Conservation (phyloP, 2,888 invertebrate genomes). For the Drosophila rellima region DNA sequence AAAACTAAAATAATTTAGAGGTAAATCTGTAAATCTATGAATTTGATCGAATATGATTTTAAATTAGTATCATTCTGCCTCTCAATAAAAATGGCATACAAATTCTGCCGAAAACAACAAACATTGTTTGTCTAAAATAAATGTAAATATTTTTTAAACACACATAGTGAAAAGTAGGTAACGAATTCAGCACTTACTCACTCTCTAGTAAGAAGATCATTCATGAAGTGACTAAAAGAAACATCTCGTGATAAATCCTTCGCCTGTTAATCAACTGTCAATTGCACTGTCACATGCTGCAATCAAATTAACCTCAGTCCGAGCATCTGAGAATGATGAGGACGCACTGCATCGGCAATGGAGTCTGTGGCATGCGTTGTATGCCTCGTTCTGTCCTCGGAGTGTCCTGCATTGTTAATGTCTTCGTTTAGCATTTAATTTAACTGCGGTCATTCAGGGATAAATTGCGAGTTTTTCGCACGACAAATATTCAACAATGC, state of each 20-base stretch:
- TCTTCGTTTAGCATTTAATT: constrained; percentile 83
- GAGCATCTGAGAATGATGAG: constrained; percentile 7
- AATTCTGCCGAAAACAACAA: too few species aligned
- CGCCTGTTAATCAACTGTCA: constrained; percentile 20
- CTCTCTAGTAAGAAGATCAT: neutral
- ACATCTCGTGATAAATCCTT: neutral
- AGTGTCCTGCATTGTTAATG: constrained; percentile 76
- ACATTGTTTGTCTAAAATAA: neutral
- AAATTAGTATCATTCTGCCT: too few species aligned
- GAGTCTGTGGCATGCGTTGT: constrained; percentile 23
- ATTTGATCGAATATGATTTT: too few species aligned
- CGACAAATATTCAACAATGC: constrained; percentile 15
- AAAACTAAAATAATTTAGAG: too few species aligned
- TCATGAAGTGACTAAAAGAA: neutral
- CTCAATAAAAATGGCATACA: too few species aligned
- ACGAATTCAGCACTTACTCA: neutral
- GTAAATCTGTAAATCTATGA: too few species aligned
- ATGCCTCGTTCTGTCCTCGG: constrained; percentile 14
- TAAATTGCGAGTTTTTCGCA: constrained; percentile 63
- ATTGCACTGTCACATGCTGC: constrained; percentile 23
- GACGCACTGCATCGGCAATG: constrained; percentile 22
- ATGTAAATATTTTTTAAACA: neutral
- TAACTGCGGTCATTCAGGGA: constrained; percentile 72
- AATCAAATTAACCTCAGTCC: constrained; percentile 43
- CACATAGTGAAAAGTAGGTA: neutral